These are phyloP conservation scores for Heliopora coerulea DNA, from an alignment of 92 coral and sea anemone species.

Conservation along the genomic window DNA sequence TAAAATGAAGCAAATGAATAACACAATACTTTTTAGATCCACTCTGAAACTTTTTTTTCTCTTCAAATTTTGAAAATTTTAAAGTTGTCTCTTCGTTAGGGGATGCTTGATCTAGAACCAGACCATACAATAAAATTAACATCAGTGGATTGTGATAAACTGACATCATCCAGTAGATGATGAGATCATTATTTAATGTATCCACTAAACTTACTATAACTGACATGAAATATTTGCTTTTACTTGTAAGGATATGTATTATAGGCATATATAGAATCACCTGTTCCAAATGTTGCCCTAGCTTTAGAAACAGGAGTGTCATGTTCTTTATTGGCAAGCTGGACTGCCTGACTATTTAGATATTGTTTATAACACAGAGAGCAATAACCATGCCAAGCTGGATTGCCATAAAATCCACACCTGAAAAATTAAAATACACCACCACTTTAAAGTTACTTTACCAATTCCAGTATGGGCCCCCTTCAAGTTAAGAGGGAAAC, in stretches of 20 bases:
- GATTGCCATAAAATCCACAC: constrained; percentile 99
- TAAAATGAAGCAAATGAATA: too few relatives aligned
- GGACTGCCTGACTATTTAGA: background rate
- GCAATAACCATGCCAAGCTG: constrained; percentile 99
- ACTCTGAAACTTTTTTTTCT: constrained; percentile 85
- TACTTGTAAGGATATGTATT: too few relatives aligned
- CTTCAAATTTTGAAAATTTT: constrained; percentile 91
- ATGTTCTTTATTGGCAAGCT: constrained; percentile 51
- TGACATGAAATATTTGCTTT: too few relatives aligned
- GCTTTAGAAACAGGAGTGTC: constrained; percentile 50
- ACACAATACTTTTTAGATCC: constrained; percentile 87
- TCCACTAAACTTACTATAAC: too few relatives aligned
- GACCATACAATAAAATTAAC: too few relatives aligned
- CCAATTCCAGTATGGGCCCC: too few relatives aligned
- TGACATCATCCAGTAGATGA: background rate
- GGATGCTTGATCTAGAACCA: constrained; percentile 55
- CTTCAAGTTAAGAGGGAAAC: too few relatives aligned
- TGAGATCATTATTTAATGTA: too few relatives aligned
- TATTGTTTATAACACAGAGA: constrained; percentile 85
- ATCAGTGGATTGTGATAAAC: too few relatives aligned
- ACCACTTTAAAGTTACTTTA: too few relatives aligned
- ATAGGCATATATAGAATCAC: constrained; percentile 8
- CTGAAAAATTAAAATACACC: constrained; percentile 43
- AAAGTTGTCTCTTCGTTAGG: constrained; percentile 72
- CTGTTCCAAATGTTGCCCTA: constrained; percentile 42